Conservation (phyloP, 2,797 vertebrate genomes). For the Sardinella longiceps region DNA sequence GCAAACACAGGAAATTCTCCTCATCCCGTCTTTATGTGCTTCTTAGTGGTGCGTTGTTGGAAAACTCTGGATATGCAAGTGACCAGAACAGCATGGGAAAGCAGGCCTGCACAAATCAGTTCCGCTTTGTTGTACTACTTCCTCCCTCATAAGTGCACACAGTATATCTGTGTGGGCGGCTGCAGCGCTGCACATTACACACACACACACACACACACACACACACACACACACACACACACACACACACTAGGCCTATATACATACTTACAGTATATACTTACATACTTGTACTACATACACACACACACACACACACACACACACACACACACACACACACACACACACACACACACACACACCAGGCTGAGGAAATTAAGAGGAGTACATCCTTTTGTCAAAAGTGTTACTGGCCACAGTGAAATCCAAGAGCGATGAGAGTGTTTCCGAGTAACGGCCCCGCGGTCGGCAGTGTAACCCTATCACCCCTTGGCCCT, state of each 20-base stretch:
- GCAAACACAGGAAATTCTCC: constrained; percentile 19
- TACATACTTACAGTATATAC: no score
- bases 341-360: no score
- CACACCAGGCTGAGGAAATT: constrained; percentile 28
- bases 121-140: constrained; percentile 11
- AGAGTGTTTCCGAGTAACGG: constrained; percentile 46
- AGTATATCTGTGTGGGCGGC: background rate
- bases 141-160: constrained; percentile 35
- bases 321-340: background rate
- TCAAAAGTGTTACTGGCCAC: constrained; percentile 38
- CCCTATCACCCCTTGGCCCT: background rate
- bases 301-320: background rate
- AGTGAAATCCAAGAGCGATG: constrained; percentile 48
- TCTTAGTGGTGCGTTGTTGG: background rate
- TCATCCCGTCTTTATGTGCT: constrained; percentile 2
- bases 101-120: background rate
- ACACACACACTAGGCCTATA: no score
- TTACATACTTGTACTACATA: no score
- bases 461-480: background rate
- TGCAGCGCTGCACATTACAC: background rate
- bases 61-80: background rate
- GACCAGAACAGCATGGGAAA: constrained; percentile 17
- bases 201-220: background rate
- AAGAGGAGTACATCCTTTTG: constrained; percentile 38
- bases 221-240: no score